These are phyloP conservation scores for Limanda limanda DNA, from an alignment of 2,113 vertebrate species.

Conservation along the genomic window DNA sequence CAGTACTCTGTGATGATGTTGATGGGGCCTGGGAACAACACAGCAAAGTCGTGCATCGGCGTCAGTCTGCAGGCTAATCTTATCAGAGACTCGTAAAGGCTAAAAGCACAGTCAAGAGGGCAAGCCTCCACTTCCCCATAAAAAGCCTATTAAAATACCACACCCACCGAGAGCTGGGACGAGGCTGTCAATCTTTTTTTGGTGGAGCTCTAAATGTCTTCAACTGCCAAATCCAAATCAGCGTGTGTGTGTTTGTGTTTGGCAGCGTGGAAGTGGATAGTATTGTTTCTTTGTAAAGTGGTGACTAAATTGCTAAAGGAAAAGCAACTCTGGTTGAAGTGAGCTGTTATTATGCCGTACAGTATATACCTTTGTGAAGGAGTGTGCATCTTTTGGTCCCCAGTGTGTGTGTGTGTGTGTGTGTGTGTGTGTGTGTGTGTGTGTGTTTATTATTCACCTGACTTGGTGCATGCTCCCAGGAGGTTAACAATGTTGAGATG, in stretches of 20 bases:
- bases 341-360: slow-evolving; percentile 1
- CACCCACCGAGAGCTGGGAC: slow-evolving; percentile 43
- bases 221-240: slow-evolving; percentile 14
- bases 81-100: slow-evolving; percentile 76
- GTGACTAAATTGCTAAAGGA: slow-evolving; percentile 27
- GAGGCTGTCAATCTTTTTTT: slow-evolving; percentile 32
- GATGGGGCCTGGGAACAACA: slow-evolving; percentile 89
- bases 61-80: slow-evolving; percentile 76
- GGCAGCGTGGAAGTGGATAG: slow-evolving; percentile 8
- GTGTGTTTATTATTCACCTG: slow-evolving; percentile 83
- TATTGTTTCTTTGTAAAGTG: slow-evolving; percentile 27
- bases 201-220: slow-evolving; percentile 21
- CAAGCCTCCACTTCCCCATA: slow-evolving; percentile 61
- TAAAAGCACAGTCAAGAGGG: slow-evolving; percentile 68
- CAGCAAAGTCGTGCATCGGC: slow-evolving; percentile 43
- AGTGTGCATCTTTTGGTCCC: not conserved
- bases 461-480: slow-evolving; percentile 96
- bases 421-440: not conserved
- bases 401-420: too few species aligned
- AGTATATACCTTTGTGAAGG: not conserved
- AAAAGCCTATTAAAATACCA: slow-evolving; percentile 74
- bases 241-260: not conserved
- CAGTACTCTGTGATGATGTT: slow-evolving; percentile 99
- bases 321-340: slow-evolving; percentile 18
- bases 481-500: slow-evolving; percentile 98